Base-by-base conservation (phyloP, 2,797 vertebrate genomes). In the Chaetodon trifasciatus region DNA sequence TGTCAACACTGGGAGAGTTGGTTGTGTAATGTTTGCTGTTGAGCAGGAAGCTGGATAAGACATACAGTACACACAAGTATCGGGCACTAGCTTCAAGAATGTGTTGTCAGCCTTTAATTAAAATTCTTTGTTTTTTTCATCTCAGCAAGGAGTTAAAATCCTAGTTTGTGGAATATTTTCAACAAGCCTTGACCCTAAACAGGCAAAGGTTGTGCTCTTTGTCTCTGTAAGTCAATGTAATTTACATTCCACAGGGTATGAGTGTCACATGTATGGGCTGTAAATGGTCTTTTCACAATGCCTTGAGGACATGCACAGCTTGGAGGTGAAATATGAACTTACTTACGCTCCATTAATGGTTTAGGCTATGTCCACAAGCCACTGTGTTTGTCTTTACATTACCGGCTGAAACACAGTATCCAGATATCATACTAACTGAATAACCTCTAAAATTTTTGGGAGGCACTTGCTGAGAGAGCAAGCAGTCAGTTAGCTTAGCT, bases 1-100 rank as follows among this genome's bases (percentile, higher is more conserved):
- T 70, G 91, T 92, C 89, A 91, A 93, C 89, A 88, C 35, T 6
- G 63, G 39, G 53, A 74, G 46, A 85, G 53, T 55, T 71, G 74
- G 60, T 83, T 82, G 53, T 39, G 79, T 37, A 87, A 89, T 91
- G 78, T 92, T 92, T 89, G 76, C 82, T 5, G 16, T 72, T 8
- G 50, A 88, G 68, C 79, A 84, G 86, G 74, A 84, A 53, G 76
- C 66, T 23, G 79, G 76, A 86, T 84, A 86, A 82, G 42, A 68
- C 4, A 0, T 42, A 50, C 67, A 64, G n/a, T 50, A 67, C 70
- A 68, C 64, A 69, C 4, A 3, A 3, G n/a, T 69, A 82, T 82
- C 2, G 8, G 67, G 28, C 28, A 21, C 37, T 3, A 32, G 52
- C 50, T 65, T 70, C 10, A 15, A n/a, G 37, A 44, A 23, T 17